phyloP scores from a whole-genome alignment of 2,888 invertebrate genomes.

The Hylaea fasciaria region DNA sequence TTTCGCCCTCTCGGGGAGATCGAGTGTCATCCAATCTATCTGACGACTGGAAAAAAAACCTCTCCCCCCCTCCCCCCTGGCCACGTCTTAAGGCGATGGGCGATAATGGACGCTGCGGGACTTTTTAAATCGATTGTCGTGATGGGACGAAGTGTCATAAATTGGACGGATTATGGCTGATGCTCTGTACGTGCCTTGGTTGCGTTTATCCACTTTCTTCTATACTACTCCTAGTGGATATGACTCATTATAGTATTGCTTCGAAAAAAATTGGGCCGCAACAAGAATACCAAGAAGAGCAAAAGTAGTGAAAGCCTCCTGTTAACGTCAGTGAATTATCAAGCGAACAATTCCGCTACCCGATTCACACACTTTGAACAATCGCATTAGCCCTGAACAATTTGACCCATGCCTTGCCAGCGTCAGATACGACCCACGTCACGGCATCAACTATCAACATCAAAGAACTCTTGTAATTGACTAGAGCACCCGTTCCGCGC shows the following conservation, averaged over 20 bases:
- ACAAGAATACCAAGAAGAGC: background rate
- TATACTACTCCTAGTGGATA: background rate
- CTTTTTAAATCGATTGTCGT: slow-evolving; percentile 60
- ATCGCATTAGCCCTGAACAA: slow-evolving; percentile 26
- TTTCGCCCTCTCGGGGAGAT: slow-evolving; percentile 83
- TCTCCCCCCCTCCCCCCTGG: slow-evolving; percentile 51
- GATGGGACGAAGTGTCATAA: slow-evolving; percentile 45
- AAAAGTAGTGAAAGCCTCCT: background rate
- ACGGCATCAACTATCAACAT: slow-evolving; percentile 49
- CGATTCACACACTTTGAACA: slow-evolving; percentile 25
- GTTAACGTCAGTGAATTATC: slow-evolving; percentile 13
- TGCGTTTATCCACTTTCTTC: background rate
- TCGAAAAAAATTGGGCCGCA: too few species aligned
- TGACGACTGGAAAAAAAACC: slow-evolving; percentile 74
- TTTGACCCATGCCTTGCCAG: slow-evolving; percentile 30
- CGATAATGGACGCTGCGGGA: slow-evolving; percentile 73
- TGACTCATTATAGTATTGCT: too few species aligned
- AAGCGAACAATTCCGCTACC: slow-evolving; percentile 20
- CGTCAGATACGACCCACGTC: slow-evolving; percentile 50
- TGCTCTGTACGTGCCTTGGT: slow-evolving; percentile 17
- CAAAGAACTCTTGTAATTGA: slow-evolving; percentile 57
- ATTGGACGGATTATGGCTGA: slow-evolving; percentile 42
- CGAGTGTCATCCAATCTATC: slow-evolving; percentile 85
- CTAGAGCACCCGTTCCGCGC: slow-evolving; percentile 46
- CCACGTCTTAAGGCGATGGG: slow-evolving; percentile 61